Conservation (phyloP, 2,888 invertebrate genomes). For the Diarsia dahlii region DNA sequence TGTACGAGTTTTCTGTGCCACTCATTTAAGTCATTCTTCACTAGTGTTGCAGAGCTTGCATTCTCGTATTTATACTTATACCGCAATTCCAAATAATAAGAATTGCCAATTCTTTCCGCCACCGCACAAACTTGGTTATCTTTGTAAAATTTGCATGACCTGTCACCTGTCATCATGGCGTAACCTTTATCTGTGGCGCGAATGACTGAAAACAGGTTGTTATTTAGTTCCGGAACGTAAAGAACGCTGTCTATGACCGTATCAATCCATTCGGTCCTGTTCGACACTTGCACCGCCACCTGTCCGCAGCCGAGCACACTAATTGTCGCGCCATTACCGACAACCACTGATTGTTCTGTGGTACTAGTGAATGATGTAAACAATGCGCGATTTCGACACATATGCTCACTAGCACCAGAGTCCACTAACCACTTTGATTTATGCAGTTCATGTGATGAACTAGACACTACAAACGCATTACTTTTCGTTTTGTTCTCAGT, state of each 20-base stretch:
- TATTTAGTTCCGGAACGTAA: conserved; percentile 50
- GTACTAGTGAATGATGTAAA: conserved; percentile 38
- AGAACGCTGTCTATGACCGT: conserved; percentile 64
- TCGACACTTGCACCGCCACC: conserved; percentile 51
- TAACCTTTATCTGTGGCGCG: not conserved
- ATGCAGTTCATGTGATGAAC: not conserved
- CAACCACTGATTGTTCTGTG: conserved; percentile 41
- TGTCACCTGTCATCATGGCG: conserved; percentile 36
- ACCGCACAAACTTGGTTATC: not conserved
- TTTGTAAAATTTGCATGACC: conserved; percentile 51
- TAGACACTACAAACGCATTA: conserved; percentile 59
- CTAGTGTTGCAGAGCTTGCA: too few relatives aligned
- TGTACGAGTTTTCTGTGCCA: too few relatives aligned
- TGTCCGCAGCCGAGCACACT: conserved; percentile 56
- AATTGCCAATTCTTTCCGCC: not conserved
- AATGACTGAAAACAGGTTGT: not conserved
- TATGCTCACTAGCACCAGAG: conserved; percentile 53
- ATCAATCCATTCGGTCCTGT: conserved; percentile 60
- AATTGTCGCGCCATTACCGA: conserved; percentile 55
- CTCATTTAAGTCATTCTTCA: too few relatives aligned
- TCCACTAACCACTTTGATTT: conserved; percentile 62
- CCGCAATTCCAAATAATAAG: too few relatives aligned
- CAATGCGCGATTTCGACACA: conserved; percentile 53
- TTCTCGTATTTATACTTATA: too few relatives aligned
- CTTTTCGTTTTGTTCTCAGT: conserved; percentile 10